A percentile compares a stretch with the other conserved stretches of the same genome.
Conservation (phyloP, 2,888 invertebrate genomes). For the Eucera pruinosa region DNA sequence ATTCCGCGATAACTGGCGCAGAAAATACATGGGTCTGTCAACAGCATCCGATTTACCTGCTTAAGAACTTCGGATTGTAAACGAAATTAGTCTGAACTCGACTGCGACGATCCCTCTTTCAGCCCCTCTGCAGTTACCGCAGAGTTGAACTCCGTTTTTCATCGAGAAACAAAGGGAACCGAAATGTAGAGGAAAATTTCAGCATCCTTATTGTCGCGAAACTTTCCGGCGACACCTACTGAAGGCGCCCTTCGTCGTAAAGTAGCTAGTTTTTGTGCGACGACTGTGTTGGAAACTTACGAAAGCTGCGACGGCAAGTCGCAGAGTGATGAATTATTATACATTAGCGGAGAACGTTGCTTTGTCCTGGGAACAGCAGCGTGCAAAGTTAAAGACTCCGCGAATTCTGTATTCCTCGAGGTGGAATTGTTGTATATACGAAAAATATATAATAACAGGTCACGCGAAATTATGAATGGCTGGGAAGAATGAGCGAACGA, state of each 20-base stretch:
- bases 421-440: slow-evolving; percentile 18
- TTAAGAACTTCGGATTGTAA: background rate
- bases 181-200: slow-evolving; percentile 34
- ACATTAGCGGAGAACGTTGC: slow-evolving; percentile 42
- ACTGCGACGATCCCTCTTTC: background rate
- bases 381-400: slow-evolving; percentile 34
- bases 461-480: slow-evolving; percentile 21
- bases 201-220: slow-evolving; percentile 60
- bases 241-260: slow-evolving; percentile 26
- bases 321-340: slow-evolving; percentile 68
- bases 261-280: slow-evolving; percentile 65
- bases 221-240: slow-evolving; percentile 63
- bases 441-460: slow-evolving; percentile 49
- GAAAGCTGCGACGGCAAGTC: slow-evolving; percentile 40
- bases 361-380: slow-evolving; percentile 33
- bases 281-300: slow-evolving; percentile 51
- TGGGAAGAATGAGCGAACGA: background rate
- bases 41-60: too few relatives aligned
- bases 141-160: slow-evolving; percentile 9
- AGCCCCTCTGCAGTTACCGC: background rate
- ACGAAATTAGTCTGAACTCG: background rate
- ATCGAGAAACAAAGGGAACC: slow-evolving; percentile 24
- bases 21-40: background rate
- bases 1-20: too few relatives aligned
- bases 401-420: slow-evolving; percentile 26